These are phyloP conservation scores for Pseudochromis fuscus DNA, from an alignment of 2,797 vertebrate species.

Conservation along the genomic window DNA sequence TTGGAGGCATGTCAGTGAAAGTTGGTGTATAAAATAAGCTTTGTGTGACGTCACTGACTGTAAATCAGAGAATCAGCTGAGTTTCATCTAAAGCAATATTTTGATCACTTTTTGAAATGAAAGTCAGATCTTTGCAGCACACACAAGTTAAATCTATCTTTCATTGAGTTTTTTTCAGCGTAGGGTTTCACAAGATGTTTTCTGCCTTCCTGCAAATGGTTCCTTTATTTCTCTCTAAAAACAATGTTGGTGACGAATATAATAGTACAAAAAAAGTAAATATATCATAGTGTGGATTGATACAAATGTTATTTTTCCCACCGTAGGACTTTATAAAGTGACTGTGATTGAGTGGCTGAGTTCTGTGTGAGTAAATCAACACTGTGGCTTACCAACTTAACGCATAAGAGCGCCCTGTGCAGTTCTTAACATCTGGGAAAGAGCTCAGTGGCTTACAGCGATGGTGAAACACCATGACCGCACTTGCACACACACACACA, in stretches of 20 bases:
- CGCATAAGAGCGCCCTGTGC: slow-evolving; percentile 45
- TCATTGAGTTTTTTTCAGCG: no score
- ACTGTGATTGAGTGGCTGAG: slow-evolving; percentile 31
- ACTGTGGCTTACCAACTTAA: slow-evolving; percentile 63
- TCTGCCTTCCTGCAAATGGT: background rate
- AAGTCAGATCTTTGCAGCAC: no score
- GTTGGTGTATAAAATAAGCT: background rate
- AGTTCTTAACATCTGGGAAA: slow-evolving; percentile 73
- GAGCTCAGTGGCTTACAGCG: slow-evolving; percentile 53
- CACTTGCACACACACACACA: slow-evolving; percentile 36
- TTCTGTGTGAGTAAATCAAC: slow-evolving; percentile 57
- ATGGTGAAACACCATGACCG: slow-evolving; percentile 61
- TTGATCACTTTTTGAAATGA: no score
- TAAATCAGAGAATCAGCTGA: no score
- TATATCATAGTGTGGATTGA: background rate
- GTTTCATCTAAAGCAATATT: no score
- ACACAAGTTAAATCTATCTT: no score
- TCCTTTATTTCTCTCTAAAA: background rate
- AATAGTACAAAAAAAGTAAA: background rate
- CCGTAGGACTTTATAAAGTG: slow-evolving; percentile 49
- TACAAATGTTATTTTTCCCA: slow-evolving; percentile 1
- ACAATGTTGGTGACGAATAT: background rate
- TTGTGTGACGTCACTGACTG: background rate
- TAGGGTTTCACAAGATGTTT: no score
- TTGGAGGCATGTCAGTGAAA: background rate